Base-by-base conservation (phyloP, 2,888 invertebrate species). In the Cetonia aurata region DNA sequence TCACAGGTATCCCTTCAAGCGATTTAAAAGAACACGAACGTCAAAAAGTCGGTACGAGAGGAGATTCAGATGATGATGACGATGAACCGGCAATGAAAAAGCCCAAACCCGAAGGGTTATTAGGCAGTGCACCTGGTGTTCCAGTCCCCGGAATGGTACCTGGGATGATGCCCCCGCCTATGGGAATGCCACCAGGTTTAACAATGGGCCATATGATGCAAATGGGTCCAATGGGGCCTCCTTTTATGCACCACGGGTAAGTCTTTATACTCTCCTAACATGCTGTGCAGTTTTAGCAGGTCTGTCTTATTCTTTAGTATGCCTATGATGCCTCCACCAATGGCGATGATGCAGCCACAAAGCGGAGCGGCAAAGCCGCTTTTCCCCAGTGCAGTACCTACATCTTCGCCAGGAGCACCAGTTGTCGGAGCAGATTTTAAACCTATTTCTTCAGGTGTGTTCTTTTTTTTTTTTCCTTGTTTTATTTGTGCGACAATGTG, bases 21-120 rank as follows among this genome's bases (percentile, higher is more conserved):
- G 98, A 99, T 87, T 85, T 97, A 74, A 93, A 93, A 83, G 96
- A 96, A 83, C 98, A 98, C 86, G 98, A 98, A 86, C 90, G 92
- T 79, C 94, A 95, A 83, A 94, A 95, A 83, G 83, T 82, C 62
- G 84, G 82, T 76, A 85, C 88, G 83, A 89, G 89, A 80, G 75
- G 75, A 42, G 72, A 62, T 52, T 52, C 66, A 9, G 71, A 72
- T 10, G 92, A 92, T 0, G 94, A 94, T 50, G 93, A 94, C 79
- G 94, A 94, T 81, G 94, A 94, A 80, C 95, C 95, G 0, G 89
- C 91, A 4, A 89, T 91, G 48, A 95, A 95, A 85, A 92, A 93
- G 82, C 85, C 88, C 75, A 91, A 92, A 85, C 90, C 86, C 68
- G 92, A 87, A 85, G 92, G 91, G n/a, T 86, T 91, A 2, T 85